Evolutionary conservation across 2,888 invertebrate species (phyloP), one percentile per base, ranked within the genome.

Genomic region (Fragum fragum): DNA sequence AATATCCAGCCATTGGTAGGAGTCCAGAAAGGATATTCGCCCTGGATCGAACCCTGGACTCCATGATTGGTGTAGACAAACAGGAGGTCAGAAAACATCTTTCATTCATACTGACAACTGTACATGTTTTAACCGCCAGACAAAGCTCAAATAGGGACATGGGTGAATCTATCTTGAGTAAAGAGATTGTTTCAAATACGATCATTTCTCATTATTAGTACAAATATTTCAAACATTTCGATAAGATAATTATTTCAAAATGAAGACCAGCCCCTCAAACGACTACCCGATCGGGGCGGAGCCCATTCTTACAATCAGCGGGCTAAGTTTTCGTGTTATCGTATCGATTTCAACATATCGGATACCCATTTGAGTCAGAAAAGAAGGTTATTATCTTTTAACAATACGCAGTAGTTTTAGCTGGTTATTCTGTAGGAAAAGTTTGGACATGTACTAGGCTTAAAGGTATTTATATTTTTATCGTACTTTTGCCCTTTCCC

Each of bases 401-500:
- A 47, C 47, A 47, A 47, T 47, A 47, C 47, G 47, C 5, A 47
- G 47, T 47, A 47, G 47, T 47, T 47, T 47, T 47, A 47, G n/a
- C 47, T 14, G 2, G 47, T 47, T 18, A 5, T n/a, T 47, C 16
- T 14, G 47, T 47, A 47, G 2, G 47, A 14, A 9, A 3, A 47
- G 14, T 47, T 47, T n/a, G 47, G 47, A 16, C 18, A 47, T n/a
- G 47, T 9, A 47, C 2, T 14, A 18, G 47, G n/a, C 32, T 36
- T 36, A 36, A 36, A 36, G 32, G 52, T n/a, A 5, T 52, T 52
- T n/a, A n/a, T n/a, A n/a, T n/a, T n/a, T n/a, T n/a, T n/a, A n/a
- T n/a, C n/a, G n/a, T n/a, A n/a, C n/a, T n/a, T n/a, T n/a, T n/a
- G n/a, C n/a, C n/a, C n/a, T n/a, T n/a, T n/a, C n/a, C n/a, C n/a